Evolutionary conservation across 2,888 invertebrate genomes (phyloP).

Genomic region (Volucella inflata): DNA sequence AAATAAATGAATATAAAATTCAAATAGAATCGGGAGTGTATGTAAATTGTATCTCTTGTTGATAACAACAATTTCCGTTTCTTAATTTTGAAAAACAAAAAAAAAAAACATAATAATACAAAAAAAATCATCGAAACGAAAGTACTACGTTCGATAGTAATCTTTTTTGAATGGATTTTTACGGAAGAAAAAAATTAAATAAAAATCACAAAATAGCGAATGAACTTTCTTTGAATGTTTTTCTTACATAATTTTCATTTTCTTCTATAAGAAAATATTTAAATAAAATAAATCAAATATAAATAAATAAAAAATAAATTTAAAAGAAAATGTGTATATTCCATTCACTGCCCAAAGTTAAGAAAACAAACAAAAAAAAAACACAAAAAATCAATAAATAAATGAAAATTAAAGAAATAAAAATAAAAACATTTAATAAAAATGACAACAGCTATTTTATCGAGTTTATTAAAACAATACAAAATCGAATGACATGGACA

Average conservation of each 20-base stretch:
- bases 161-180: conserved; percentile 37
- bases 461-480: conserved; percentile 43
- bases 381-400: conserved; percentile 21
- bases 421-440: conserved; percentile 21
- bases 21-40: conserved; percentile 27
- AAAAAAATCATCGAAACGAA: conserved; percentile 43
- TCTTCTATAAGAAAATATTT: conserved; percentile 22
- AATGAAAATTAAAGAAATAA: conserved; percentile 25
- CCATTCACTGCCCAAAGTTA: conserved; percentile 75
- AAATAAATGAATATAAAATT: conserved; percentile 12
- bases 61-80: background rate
- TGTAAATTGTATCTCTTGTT: conserved; percentile 23
- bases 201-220: conserved; percentile 33
- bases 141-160: conserved; percentile 17
- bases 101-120: conserved; percentile 10
- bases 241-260: conserved; percentile 10
- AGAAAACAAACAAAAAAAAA: conserved; percentile 52
- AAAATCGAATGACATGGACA: conserved; percentile 24
- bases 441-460: conserved; percentile 42
- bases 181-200: no score
- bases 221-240: background rate
- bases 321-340: conserved; percentile 67
- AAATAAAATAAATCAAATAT: conserved; percentile 21
- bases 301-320: conserved; percentile 44
- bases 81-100: background rate